Conservation (phyloP, 2,797 vertebrate genomes). For the Acanthurus lineatus region DNA sequence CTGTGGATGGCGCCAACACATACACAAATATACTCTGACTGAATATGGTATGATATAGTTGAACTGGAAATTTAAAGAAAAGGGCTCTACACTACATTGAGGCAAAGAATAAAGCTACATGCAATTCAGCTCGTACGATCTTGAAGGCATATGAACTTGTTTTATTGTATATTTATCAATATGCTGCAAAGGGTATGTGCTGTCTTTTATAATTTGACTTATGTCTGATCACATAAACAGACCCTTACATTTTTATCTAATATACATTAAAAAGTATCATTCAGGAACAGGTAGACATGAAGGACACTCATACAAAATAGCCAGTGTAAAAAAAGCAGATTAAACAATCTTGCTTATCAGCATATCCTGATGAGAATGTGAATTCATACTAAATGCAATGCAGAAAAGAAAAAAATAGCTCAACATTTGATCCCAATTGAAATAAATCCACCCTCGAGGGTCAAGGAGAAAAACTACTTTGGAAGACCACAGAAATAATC, state of each 20-base stretch:
- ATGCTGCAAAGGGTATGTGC: neutral
- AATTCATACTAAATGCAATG: neutral
- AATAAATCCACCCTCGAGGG: neutral
- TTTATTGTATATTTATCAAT: conserved; percentile 6
- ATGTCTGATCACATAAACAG: neutral
- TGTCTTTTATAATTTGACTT: neutral
- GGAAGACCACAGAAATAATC: neutral
- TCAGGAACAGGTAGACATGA: accelerated
- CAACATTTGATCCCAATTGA: neutral
- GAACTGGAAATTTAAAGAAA: neutral
- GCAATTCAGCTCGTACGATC: neutral
- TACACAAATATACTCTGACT: neutral
- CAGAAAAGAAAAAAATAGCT: neutral
- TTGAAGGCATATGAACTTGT: neutral
- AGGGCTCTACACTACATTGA: neutral
- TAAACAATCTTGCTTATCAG: neutral
- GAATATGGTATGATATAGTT: neutral
- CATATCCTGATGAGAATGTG: conserved; percentile 7
- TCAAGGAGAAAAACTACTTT: neutral
- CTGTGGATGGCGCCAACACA: conserved; percentile 19
- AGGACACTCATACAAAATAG: neutral
- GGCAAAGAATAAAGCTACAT: neutral
- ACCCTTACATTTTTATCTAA: neutral
- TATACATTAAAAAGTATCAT: neutral
- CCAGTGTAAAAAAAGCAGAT: neutral